Evolutionary conservation across 1,140 invertebrate species (phyloP).

Genomic region (Cydia pomonella): DNA sequence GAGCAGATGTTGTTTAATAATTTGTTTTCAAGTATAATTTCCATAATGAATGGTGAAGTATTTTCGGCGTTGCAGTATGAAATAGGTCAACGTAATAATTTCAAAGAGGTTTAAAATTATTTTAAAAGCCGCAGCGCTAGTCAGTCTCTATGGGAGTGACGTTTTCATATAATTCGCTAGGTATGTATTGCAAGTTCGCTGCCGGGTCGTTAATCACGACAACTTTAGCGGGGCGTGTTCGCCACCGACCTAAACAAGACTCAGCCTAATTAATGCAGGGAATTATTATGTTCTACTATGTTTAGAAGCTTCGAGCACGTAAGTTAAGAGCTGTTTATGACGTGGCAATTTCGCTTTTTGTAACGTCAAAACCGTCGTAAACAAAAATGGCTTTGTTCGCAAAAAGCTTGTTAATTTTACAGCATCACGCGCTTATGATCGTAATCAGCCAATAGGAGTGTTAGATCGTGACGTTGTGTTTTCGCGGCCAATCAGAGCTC

Average conservation of each 20-base stretch:
- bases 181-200: slow-evolving; percentile 25
- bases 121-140: background rate
- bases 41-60: slow-evolving; percentile 20
- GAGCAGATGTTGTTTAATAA: background rate
- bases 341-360: slow-evolving; percentile 21
- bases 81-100: slow-evolving; percentile 15
- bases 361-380: slow-evolving; percentile 12
- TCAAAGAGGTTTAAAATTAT: background rate
- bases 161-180: slow-evolving; percentile 18
- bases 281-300: slow-evolving; percentile 24
- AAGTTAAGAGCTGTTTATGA: slow-evolving; percentile 32
- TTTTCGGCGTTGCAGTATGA: slow-evolving; percentile 10
- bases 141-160: background rate
- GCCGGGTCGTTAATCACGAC: slow-evolving; percentile 19
- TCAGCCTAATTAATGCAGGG: slow-evolving; percentile 29
- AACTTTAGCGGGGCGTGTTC: slow-evolving; percentile 6
- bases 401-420: slow-evolving; percentile 28
- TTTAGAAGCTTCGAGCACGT: slow-evolving; percentile 9
- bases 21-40: slow-evolving; percentile 16
- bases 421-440: background rate
- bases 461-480: slow-evolving; percentile 3
- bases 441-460: slow-evolving; percentile 24
- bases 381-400: slow-evolving; percentile 30
- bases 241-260: slow-evolving; percentile 24
- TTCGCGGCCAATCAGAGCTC: slow-evolving; percentile 10